phyloP scores from a whole-genome alignment of 2,888 invertebrate species.

The Leptinotarsa haldemani region DNA sequence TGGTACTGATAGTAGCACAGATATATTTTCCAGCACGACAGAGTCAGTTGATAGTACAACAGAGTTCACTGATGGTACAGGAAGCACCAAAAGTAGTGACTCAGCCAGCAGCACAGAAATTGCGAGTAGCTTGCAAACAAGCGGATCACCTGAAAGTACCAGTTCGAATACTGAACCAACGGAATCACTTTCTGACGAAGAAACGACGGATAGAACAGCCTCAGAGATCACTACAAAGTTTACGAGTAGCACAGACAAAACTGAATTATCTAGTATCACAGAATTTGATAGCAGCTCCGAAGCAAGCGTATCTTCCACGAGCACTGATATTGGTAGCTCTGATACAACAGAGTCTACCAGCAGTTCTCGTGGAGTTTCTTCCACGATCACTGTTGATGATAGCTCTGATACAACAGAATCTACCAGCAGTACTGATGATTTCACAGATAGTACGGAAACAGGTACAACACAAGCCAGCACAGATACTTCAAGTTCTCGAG shows the following conservation, averaged over 20 bases:
- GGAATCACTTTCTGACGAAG: neutral
- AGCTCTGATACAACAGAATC: neutral
- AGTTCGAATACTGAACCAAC: conserved; percentile 29
- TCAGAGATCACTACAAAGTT: conserved; percentile 23
- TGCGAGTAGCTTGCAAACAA: conserved; percentile 11
- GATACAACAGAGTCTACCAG: neutral
- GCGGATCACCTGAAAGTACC: conserved; percentile 37
- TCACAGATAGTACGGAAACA: too few relatives aligned
- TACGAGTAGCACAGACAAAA: neutral
- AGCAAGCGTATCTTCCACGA: conserved; percentile 19
- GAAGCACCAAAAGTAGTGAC: neutral
- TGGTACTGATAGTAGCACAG: neutral
- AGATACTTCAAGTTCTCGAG: neutral
- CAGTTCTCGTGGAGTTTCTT: neutral
- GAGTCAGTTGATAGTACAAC: conserved; percentile 28
- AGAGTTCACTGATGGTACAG: conserved; percentile 21
- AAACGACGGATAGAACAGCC: conserved; percentile 26
- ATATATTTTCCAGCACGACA: neutral
- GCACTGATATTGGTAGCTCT: conserved; percentile 19
- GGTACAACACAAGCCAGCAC: too few relatives aligned
- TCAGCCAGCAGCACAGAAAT: neutral
- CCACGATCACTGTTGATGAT: conserved; percentile 28
- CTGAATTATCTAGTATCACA: conserved; percentile 28
- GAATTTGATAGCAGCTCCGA: conserved; percentile 39
- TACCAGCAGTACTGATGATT: too few relatives aligned